Base-by-base conservation (phyloP, 2,888 invertebrate genomes). In the Xanthia icteritia region DNA sequence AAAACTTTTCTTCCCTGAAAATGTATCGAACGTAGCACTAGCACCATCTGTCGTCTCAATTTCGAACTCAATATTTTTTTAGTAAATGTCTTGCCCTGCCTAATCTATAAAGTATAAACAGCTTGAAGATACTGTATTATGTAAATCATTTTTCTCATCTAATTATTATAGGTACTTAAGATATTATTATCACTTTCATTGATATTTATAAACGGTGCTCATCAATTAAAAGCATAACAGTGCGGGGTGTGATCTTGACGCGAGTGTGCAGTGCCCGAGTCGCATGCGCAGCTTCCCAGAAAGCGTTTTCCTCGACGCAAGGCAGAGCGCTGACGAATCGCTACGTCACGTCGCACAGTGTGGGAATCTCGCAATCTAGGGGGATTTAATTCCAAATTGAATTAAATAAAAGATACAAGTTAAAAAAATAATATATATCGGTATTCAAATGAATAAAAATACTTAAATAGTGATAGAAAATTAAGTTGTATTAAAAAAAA, bases 281-380 rank as follows among this genome's bases (percentile, higher is more conserved):
- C 80, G 86, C 80, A 54, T 1, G 82, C 84, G 90, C 92, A 93
- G 93, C 92, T 96, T 96, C 96, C 91, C 91, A 92, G 96, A 96
- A 96, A 93, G 92, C 96, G 95, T 96, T 96, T 96, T 96, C 96
- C 96, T 96, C 93, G 92, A 92, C 91, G 90, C 91, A 42, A 17
- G n/a, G 76, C 5, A 27, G 67, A 48, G 79, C 89, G 92, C 89
- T 94, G 95, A 94, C 94, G 94, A 93, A 94, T 94, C 89, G 82
- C 91, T 89, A 95, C 96, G 96, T 95, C 95, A 95, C 92, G 85
- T n/a, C n/a, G n/a, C n/a, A n/a, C n/a, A n/a, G n/a, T n/a, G n/a
- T n/a, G n/a, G n/a, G n/a, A n/a, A n/a, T n/a, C n/a, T n/a, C n/a
- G n/a, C n/a, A n/a, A n/a, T n/a, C n/a, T n/a, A n/a, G n/a, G n/a